These are phyloP conservation scores for Eptesicus fuscus DNA, from an alignment of 2,113 vertebrate genomes.

Conservation along the genomic window DNA sequence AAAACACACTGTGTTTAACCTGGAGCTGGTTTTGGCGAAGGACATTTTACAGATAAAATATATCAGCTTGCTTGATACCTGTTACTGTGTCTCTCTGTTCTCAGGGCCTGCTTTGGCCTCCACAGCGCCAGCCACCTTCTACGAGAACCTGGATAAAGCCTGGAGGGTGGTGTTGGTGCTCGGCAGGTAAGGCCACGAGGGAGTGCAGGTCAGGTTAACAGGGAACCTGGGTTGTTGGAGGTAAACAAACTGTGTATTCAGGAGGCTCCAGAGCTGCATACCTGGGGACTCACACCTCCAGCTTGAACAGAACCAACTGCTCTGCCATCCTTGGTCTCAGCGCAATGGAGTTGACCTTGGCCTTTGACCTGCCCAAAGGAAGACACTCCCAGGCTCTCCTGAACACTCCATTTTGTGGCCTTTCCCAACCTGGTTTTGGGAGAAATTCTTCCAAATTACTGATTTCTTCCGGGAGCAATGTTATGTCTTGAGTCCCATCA, in stretches of 20 bases:
- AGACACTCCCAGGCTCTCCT: neutral
- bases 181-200: rapidly evolving
- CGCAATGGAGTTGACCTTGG: neutral
- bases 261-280: neutral
- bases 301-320: neutral
- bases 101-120: neutral
- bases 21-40: neutral
- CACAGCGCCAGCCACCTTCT: neutral
- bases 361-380: neutral
- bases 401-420: neutral
- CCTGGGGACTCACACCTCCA: neutral
- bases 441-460: slow-evolving; percentile 19
- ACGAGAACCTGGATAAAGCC: neutral
- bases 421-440: neutral
- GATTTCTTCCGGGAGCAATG: neutral
- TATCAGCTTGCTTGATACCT: neutral
- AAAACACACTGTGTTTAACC: neutral
- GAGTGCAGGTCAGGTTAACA: neutral
- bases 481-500: neutral
- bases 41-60: slow-evolving; percentile 15
- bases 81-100: neutral
- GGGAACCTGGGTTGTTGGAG: neutral
- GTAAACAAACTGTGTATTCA: neutral
- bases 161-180: neutral
- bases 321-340: neutral